These are phyloP conservation scores for Drosophila varians DNA, from an alignment of 1,140 invertebrate species.

Conservation along the genomic window DNA sequence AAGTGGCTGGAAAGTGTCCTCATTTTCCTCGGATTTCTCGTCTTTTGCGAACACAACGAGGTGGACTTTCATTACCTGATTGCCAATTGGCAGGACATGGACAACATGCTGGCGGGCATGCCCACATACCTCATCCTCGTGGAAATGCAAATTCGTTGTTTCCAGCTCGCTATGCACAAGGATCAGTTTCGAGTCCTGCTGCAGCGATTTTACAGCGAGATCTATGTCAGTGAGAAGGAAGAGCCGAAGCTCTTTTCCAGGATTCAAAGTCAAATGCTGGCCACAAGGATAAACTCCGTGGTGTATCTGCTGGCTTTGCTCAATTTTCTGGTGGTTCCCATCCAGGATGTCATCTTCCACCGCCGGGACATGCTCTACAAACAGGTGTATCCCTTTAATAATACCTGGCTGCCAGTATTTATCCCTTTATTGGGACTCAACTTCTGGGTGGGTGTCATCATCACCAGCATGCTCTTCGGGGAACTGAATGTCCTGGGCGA, in stretches of 20 bases:
- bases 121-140: slow-evolving; percentile 64
- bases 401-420: slow-evolving; percentile 37
- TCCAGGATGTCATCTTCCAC: slow-evolving; percentile 55
- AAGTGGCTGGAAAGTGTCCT: slow-evolving; percentile 26
- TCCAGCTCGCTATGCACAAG: slow-evolving; percentile 57
- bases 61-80: slow-evolving; percentile 63
- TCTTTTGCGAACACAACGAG: slow-evolving; percentile 53
- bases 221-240: slow-evolving; percentile 46
- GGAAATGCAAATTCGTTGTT: slow-evolving; percentile 66
- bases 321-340: slow-evolving; percentile 52
- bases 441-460: slow-evolving; percentile 63
- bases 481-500: slow-evolving; percentile 71
- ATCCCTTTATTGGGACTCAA: slow-evolving; percentile 53
- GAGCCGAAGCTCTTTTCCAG: slow-evolving; percentile 29
- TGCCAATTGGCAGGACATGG: slow-evolving; percentile 48
- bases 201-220: slow-evolving; percentile 60
- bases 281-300: slow-evolving; percentile 53
- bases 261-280: slow-evolving; percentile 55
- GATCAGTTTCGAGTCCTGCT: slow-evolving; percentile 47
- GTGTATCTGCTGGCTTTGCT: slow-evolving; percentile 55
- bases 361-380: slow-evolving; percentile 64
- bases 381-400: slow-evolving; percentile 63
- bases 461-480: slow-evolving; percentile 61
- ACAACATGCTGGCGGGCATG: slow-evolving; percentile 62
- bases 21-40: slow-evolving; percentile 54